Base-by-base conservation (phyloP, 2,888 invertebrate species). In the Octodonta nipae region DNA sequence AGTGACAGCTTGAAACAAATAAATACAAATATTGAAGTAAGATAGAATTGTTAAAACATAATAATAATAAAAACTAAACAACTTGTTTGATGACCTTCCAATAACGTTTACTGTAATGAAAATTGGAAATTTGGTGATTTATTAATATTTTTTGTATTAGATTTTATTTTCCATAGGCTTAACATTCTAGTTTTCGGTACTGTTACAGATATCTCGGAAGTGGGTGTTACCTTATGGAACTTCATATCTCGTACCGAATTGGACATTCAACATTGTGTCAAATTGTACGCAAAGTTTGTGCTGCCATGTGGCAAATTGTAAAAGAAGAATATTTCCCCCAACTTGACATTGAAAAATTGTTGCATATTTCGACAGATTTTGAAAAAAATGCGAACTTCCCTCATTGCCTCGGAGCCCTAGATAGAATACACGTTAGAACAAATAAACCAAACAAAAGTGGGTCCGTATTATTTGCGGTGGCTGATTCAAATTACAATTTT, bases 341-440 rank as follows among this genome's bases (percentile, higher is more conserved):
- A n/a, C n/a, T n/a, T n/a, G n/a, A n/a, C n/a, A n/a, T n/a, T n/a
- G n/a, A 38, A 12, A 41, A 47, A 28, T 51, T 50, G 47, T 36
- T 44, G 36, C 35, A 45, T 37, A 51, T 49, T 38, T 40, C 50
- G 26, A 43, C 44, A 34, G 36, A 46, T 36, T 51, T 51, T 37
- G 43, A 45, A 29, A 29, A 29, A 33, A 37, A 35, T 15, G 43
- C 35, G 34, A 41, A 48, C 46, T 53, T 56, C 49, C 56, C 53
- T 33, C 54, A 57, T 38, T 41, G 47, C 12, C 42, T 52, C 36
- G 50, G 51, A 26, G 49, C 47, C 4, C 39, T 52, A 6, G 50
- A 53, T 41, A 49, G 49, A 11, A 51, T 51, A 32, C 48, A 51
- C 38, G 43, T 52, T 17, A 44, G 32, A 26, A 34, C 42, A 30